Base-by-base conservation (phyloP, 2,888 invertebrate species). In the Trichopria drosophilae region DNA sequence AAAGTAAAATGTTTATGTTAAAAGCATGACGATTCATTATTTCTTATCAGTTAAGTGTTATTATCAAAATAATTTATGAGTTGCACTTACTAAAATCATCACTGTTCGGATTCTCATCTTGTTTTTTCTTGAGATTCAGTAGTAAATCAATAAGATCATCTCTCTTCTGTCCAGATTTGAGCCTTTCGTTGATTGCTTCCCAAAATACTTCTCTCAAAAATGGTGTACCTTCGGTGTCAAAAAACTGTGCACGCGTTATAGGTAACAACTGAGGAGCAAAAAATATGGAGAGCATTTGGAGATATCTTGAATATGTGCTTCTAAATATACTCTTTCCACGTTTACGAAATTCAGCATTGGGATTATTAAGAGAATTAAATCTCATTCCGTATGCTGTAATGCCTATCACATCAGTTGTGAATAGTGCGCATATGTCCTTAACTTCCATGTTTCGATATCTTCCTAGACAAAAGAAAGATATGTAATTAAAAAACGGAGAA, bases 61-160 rank as follows among this genome's bases (percentile, higher is more conserved):
- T n/a, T n/a, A n/a, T n/a, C n/a, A n/a, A n/a, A n/a, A n/a, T n/a
- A n/a, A n/a, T n/a, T n/a, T n/a, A n/a, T n/a, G n/a, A n/a, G n/a
- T n/a, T n/a, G n/a, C n/a, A n/a, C n/a, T n/a, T n/a, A n/a, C n/a
- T n/a, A n/a, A n/a, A n/a, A n/a, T n/a, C n/a, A n/a, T n/a, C n/a
- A n/a, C n/a, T n/a, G n/a, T 61, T 58, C 0, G 50, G 15, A 15
- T 52, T 48, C 1, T 36, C 46, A 13, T 58, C 45, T 12, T 61
- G 29, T 15, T 24, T 62, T 4, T 71, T 66, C 16, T 71, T 76
- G 3, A 80, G 53, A 2, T 73, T 69, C 23, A 81, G 65, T 10
- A 81, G 61, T 5, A 78, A 59, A 55, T 81, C 80, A 23, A 81
- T 75, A 0, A 81, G 69, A 22, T 78, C 75, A 39, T 75, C 70